Conservation (phyloP, 1,140 invertebrate genomes). For the Temnothorax longispinosus region DNA sequence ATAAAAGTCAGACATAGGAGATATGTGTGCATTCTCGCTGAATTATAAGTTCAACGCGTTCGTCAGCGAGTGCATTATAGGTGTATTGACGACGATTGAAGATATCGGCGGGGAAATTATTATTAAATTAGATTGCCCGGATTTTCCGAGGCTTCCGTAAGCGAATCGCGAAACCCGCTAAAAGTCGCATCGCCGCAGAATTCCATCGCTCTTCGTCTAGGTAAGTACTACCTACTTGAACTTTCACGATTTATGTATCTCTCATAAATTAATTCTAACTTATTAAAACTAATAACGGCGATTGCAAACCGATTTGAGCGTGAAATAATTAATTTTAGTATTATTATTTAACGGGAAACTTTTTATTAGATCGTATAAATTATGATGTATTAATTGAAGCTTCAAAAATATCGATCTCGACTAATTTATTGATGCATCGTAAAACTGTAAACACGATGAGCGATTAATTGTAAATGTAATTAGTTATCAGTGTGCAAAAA, state of each 20-base stretch:
- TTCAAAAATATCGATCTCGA: no score
- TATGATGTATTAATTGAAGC: neutral
- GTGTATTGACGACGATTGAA: slow-evolving; percentile 53
- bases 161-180: slow-evolving; percentile 83
- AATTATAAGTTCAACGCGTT: neutral
- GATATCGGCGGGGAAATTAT: slow-evolving; percentile 69
- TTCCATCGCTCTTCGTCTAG: slow-evolving; percentile 70
- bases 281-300: neutral
- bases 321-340: neutral
- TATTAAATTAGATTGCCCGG: slow-evolving; percentile 82
- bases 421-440: neutral
- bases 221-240: slow-evolving; percentile 65
- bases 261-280: neutral
- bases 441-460: neutral
- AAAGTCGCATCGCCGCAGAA: slow-evolving; percentile 76
- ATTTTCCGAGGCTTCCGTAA: slow-evolving; percentile 82
- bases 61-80: neutral
- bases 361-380: neutral
- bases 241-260: slow-evolving; percentile 1
- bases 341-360: neutral
- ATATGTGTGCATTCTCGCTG: neutral
- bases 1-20: neutral
- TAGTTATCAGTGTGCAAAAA: neutral
- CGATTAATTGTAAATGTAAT: neutral
- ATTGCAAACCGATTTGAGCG: slow-evolving; percentile 2